Evolutionary conservation across 2,888 invertebrate species (phyloP), one percentile per base, ranked within the genome.

Genomic region (Phyto melanocephala): DNA sequence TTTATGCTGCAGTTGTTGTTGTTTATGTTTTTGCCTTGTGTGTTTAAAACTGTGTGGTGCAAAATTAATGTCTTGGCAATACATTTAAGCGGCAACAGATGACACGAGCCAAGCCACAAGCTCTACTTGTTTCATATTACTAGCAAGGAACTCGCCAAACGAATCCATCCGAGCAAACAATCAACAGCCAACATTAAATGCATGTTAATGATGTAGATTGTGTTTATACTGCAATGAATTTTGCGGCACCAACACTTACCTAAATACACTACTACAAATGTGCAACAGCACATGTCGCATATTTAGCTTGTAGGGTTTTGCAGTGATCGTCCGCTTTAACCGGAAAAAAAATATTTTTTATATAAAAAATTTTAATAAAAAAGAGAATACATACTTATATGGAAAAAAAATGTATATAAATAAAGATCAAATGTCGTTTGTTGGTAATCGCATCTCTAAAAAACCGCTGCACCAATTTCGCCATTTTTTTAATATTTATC

Each of bases 21-120:
- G 50, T 28, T n/a, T 28, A 60, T 40, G 13, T 22, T 22, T 40
- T n/a, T 40, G 33, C 24, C n/a, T 20, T 22, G 22, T 47, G 65
- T 58, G 47, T 22, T 70, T 75, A 62, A 68, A 77, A 67, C 67
- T 72, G 71, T 79, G 75, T 82, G 75, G 67, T 62, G 79, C 79
- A 79, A 82, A 79, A 82, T 82, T 76, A 79, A 79, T 82, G 79
- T 82, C 82, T 82, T 82, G 82, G 60, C 79, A 76, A 82, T 75
- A 79, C 76, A 76, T 83, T 62, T 76, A 75, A 82, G 79, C 79
- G 79, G 82, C 83, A 83, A 81, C 83, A 83, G 80, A 83, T 83
- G 83, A 83, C 83, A 83, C 81, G 81, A 81, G 83, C 83, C 83
- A 83, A 78, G 80, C 72, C 80, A 72, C 83, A 80, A 83, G 72